Base-by-base conservation (phyloP, 1,140 invertebrate species). In the Vollenhovia emeryi region DNA sequence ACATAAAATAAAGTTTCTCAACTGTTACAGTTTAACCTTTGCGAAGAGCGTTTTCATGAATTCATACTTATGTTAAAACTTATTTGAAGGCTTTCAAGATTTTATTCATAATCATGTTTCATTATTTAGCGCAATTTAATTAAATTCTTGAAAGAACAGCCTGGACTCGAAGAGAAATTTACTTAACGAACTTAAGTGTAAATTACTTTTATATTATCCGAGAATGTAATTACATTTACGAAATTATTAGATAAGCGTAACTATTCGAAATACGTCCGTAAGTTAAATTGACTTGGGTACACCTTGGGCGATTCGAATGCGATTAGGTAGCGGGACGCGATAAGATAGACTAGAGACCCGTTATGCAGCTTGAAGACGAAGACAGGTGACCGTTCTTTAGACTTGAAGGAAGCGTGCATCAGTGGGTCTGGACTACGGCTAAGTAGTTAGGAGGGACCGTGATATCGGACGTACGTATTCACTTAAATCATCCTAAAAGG, bases 371-470 rank as follows among this genome's bases (percentile, higher is more conserved):
- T 45, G 75, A 79, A 79, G 91, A 93, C 92, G 89, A 93, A 91
- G 91, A 90, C 92, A 90, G 78, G 87, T 90, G 89, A 91, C 84
- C 82, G 60, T 30, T 68, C 48, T 84, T 93, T 87, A 88, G 85
- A 92, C 85, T 93, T 90, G 88, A 92, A 93, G 90, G 90, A 93
- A 94, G 92, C 93, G 91, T 93, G 93, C 93, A 94, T 93, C 93
- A 90, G 90, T 92, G 94, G 94, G 93, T 93, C 94, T 92, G 92
- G 89, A 91, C 94, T 95, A 94, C 93, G 90, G 92, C 94, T 95
- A 95, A 93, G 91, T 95, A 94, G 93, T 94, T 92, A 95, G 94
- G 94, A 95, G 94, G 94, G 94, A 95, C 93, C 93, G 93, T 94
- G 94, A 95, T 95, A 94, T 95, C 93, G 94, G 94, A 95, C 94